phyloP scores from a whole-genome alignment of 2,888 invertebrate genomes.

The Chrysomela aeneicollis region DNA sequence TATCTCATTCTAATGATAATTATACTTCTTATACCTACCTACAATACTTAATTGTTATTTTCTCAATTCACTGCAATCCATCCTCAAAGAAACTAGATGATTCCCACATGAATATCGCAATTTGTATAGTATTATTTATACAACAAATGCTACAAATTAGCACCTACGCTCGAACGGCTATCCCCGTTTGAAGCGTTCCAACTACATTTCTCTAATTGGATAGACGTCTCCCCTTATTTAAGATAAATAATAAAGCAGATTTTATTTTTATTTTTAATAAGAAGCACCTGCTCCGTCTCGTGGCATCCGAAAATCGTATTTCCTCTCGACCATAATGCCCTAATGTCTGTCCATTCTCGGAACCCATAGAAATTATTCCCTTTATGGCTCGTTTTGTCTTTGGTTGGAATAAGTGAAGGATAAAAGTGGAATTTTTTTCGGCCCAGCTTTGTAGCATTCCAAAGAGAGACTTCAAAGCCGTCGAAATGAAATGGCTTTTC shows the following conservation, averaged over 20 bases:
- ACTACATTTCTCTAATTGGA: not conserved
- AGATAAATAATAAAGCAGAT: not conserved
- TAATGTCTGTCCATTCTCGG: constrained; percentile 1
- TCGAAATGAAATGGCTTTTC: constrained; percentile 45
- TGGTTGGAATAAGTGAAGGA: constrained; percentile 34
- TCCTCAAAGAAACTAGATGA: not conserved
- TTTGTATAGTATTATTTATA: constrained; percentile 1
- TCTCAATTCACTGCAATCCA: not conserved
- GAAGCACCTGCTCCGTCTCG: not conserved
- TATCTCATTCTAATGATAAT: not conserved
- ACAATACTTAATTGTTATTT: not conserved
- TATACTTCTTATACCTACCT: not conserved
- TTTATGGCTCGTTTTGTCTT: constrained; percentile 33
- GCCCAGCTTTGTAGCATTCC: constrained; percentile 47
- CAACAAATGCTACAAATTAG: not conserved
- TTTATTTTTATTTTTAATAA: not conserved
- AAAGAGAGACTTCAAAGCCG: constrained; percentile 47
- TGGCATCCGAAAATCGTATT: not conserved
- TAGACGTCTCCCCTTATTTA: not conserved
- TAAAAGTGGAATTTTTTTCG: constrained; percentile 45
- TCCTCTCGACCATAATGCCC: not conserved
- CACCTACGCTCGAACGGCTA: not conserved
- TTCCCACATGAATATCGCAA: not conserved
- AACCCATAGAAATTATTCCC: constrained; percentile 22
- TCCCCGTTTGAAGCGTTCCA: not conserved